phyloP scores from a whole-genome alignment of 2,113 vertebrate species.

The Myotis brandtii region DNA sequence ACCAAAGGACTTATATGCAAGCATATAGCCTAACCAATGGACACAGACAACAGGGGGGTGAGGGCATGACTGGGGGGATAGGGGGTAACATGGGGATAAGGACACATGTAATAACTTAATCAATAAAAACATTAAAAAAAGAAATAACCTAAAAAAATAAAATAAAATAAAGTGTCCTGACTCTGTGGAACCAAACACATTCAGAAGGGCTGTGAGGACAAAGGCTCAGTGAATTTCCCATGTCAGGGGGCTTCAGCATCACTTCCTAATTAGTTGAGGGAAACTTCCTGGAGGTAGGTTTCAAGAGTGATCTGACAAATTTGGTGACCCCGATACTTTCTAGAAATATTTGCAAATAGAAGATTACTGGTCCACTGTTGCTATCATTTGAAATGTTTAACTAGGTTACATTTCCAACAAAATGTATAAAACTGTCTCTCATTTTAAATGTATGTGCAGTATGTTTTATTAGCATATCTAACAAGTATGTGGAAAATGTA shows the following conservation, averaged over 20 bases:
- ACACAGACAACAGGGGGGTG: no score
- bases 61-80: no score
- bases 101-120: no score
- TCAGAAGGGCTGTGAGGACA: neutral
- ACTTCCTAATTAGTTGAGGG: neutral
- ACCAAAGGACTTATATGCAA: no score
- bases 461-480: conserved; percentile 61
- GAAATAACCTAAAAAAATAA: no score
- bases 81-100: no score
- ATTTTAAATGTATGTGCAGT: conserved; percentile 57
- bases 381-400: conserved; percentile 51
- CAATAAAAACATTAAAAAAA: no score
- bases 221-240: neutral
- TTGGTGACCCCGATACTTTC: neutral
- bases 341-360: conserved; percentile 36
- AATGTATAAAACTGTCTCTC: conserved; percentile 58
- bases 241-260: neutral
- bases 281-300: neutral
- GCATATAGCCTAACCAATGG: no score
- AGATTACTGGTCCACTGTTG: neutral
- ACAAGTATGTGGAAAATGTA: conserved; percentile 69
- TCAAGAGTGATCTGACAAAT: neutral
- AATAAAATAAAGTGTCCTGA: neutral
- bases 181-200: neutral
- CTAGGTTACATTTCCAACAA: conserved; percentile 33